phyloP scores from a whole-genome alignment of 2,888 invertebrate species.

The Drosophila fungiperda region DNA sequence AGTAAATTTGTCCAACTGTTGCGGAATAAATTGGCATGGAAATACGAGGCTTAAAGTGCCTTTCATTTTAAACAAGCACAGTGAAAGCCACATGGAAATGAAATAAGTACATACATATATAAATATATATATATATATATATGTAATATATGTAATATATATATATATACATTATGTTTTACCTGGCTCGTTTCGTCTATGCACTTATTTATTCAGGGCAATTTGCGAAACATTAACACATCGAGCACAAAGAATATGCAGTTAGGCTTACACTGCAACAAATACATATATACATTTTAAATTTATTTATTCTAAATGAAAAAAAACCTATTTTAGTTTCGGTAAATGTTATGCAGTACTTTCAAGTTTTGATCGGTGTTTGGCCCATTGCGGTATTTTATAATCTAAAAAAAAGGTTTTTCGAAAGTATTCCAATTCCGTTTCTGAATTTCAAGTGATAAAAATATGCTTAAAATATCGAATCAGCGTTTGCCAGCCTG shows the following conservation, averaged over 20 bases:
- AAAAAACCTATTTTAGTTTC: background rate
- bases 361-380: background rate
- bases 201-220: slow-evolving; percentile 23
- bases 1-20: slow-evolving; percentile 73
- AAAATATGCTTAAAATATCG: background rate
- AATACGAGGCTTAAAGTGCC: slow-evolving; percentile 47
- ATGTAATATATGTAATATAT: background rate
- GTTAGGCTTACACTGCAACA: slow-evolving; percentile 27
- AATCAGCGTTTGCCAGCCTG: background rate
- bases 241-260: slow-evolving; percentile 5
- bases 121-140: background rate
- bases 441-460: background rate
- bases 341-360: background rate
- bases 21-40: slow-evolving; percentile 75
- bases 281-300: background rate
- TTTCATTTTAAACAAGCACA: slow-evolving; percentile 20
- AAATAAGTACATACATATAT: background rate
- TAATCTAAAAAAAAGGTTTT: background rate
- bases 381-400: background rate
- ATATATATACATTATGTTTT: slow-evolving; percentile 22
- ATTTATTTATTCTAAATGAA: background rate
- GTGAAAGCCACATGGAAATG: background rate
- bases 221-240: slow-evolving; percentile 33
- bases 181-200: slow-evolving; percentile 5
- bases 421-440: background rate